A percentile compares a stretch with the other conserved stretches of the same genome.
Conservation (phyloP, 2,888 invertebrate genomes). For the Temnothorax ravouxi region DNA sequence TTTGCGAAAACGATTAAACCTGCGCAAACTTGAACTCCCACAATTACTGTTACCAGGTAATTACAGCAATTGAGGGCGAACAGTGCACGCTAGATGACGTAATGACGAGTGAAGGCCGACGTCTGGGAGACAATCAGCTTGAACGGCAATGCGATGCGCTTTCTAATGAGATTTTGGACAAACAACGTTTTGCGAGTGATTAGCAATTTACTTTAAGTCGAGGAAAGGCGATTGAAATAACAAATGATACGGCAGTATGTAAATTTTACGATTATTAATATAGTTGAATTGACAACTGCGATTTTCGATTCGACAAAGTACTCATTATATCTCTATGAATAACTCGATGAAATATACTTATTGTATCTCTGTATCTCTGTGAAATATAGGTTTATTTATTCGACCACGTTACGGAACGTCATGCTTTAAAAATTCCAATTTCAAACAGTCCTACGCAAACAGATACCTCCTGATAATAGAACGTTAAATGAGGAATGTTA, state of each 20-base stretch:
- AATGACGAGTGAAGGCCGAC: slow-evolving; percentile 25
- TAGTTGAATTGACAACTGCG: neutral
- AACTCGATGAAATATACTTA: neutral
- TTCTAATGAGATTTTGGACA: slow-evolving; percentile 6
- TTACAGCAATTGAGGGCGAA: slow-evolving; percentile 15
- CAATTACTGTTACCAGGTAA: slow-evolving; percentile 38
- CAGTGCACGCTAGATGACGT: slow-evolving; percentile 30
- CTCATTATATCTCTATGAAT: neutral
- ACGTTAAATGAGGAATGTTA: neutral
- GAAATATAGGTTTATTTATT: neutral
- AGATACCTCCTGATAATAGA: neutral
- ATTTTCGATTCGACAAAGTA: neutral
- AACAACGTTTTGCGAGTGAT: neutral
- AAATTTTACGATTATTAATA: neutral
- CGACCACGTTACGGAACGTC: neutral
- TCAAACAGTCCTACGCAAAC: neutral
- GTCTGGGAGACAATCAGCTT: slow-evolving; percentile 20
- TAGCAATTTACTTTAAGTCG: neutral
- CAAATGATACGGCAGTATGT: neutral
- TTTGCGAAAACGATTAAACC: slow-evolving; percentile 19
- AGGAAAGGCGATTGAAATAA: neutral
- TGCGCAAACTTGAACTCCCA: slow-evolving; percentile 11
- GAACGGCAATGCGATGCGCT: slow-evolving; percentile 31
- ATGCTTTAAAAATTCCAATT: neutral
- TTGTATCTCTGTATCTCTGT: neutral